These are phyloP conservation scores for Rattus rattus DNA, from an alignment of 2,113 vertebrate species.

Conservation along the genomic window DNA sequence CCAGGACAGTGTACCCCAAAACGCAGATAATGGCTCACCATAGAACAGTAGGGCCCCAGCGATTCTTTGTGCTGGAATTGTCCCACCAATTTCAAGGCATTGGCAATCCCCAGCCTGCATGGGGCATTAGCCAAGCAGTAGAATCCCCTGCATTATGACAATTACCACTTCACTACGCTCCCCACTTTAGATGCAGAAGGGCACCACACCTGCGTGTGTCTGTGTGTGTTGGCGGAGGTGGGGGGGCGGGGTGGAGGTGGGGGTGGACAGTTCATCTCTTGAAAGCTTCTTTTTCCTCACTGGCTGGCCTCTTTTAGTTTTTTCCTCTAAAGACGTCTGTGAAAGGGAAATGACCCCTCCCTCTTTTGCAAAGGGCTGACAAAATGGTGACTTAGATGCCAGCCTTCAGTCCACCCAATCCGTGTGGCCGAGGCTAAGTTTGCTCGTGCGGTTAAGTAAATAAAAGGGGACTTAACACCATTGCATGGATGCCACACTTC, in stretches of 20 bases:
- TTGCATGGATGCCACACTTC: not conserved
- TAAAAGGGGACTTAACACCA: not conserved
- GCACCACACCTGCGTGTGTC: rapidly evolving
- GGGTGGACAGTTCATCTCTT: not conserved
- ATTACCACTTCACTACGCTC: not conserved
- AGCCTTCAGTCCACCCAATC: not conserved
- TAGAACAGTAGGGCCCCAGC: not conserved
- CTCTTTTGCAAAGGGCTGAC: not conserved
- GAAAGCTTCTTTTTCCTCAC: not conserved
- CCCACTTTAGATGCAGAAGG: not conserved
- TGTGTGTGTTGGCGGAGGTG: not conserved
- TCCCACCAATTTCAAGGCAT: not conserved
- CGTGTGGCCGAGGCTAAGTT: not conserved
- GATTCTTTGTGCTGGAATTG: not conserved
- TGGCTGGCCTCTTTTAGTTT: not conserved
- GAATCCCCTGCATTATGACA: not conserved
- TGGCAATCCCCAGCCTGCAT: not conserved
- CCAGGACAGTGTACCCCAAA: not conserved
- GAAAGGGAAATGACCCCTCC: not conserved
- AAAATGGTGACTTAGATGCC: not conserved
- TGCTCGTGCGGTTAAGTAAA: constrained; percentile 31
- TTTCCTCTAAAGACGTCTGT: not conserved
- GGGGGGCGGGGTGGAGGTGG: not conserved
- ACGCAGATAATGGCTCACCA: not conserved
- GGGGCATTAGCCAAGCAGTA: not conserved